These are phyloP conservation scores for Dipodomys merriami DNA, from an alignment of 2,113 vertebrate species.

Conservation along the genomic window DNA sequence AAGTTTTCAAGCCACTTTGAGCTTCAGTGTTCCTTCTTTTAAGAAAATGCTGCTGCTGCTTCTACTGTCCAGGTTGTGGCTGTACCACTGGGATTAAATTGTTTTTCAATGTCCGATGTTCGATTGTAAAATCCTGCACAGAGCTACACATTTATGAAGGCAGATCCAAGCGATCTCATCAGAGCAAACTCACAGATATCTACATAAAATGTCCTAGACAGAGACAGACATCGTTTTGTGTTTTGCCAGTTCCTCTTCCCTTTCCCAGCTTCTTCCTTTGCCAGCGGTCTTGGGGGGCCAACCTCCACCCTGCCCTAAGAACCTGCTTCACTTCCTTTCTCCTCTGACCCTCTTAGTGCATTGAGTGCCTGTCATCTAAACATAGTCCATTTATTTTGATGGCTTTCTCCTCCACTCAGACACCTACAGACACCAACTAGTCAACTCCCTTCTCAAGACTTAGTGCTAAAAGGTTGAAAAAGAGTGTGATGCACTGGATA, in stretches of 20 bases:
- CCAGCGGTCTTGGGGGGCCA: not conserved
- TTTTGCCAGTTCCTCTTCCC: not conserved
- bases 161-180: not conserved
- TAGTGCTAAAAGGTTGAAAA: not conserved
- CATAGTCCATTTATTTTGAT: conserved; percentile 65
- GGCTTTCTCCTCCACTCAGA: conserved; percentile 41
- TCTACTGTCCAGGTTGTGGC: too few species aligned
- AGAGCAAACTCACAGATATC: not conserved
- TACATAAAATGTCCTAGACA: not conserved
- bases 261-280: not conserved
- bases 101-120: not conserved
- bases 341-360: conserved; percentile 16
- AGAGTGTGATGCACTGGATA: not conserved
- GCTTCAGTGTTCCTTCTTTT: not conserved
- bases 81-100: not conserved
- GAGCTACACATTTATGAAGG: not conserved
- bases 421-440: not conserved
- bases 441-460: not conserved
- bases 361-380: not conserved
- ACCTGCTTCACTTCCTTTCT: conserved; percentile 42
- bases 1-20: not conserved
- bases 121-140: not conserved
- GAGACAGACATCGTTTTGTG: not conserved
- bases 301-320: not conserved
- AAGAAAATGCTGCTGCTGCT: too few species aligned